phyloP scores from a whole-genome alignment of 2,888 invertebrate species.

The Blastobasis adustella region DNA sequence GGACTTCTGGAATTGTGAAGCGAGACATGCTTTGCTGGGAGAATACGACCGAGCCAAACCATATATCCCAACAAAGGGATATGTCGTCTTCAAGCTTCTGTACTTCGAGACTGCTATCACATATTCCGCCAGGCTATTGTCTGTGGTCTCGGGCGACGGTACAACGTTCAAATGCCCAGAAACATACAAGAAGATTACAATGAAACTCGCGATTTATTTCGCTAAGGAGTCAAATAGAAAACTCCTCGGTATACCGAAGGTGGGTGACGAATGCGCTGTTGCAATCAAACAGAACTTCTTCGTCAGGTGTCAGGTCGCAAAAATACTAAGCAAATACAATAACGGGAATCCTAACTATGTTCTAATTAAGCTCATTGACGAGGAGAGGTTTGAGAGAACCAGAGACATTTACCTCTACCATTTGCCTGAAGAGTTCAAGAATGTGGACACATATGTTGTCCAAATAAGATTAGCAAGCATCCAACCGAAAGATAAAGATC shows the following conservation, averaged over 20 bases:
- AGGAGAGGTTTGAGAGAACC: slow-evolving; percentile 61
- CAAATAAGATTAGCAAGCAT: slow-evolving; percentile 49
- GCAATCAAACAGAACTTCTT: slow-evolving; percentile 58
- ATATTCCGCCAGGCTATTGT: slow-evolving; percentile 73
- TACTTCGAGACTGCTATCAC: slow-evolving; percentile 75
- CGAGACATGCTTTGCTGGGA: slow-evolving; percentile 77
- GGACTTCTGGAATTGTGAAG: slow-evolving; percentile 68
- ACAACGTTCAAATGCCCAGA: slow-evolving; percentile 38
- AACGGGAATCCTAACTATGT: slow-evolving; percentile 42
- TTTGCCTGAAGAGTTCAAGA: slow-evolving; percentile 66
- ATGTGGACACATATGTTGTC: slow-evolving; percentile 55
- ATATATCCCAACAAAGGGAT: slow-evolving; percentile 69
- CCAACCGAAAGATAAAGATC: slow-evolving; percentile 53
- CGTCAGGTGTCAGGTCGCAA: slow-evolving; percentile 72
- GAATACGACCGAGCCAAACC: slow-evolving; percentile 66
- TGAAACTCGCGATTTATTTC: slow-evolving; percentile 55
- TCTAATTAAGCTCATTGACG: slow-evolving; percentile 76
- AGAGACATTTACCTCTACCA: slow-evolving; percentile 55
- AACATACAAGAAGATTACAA: slow-evolving; percentile 38
- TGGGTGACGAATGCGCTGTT: slow-evolving; percentile 76
- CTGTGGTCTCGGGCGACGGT: slow-evolving; percentile 24
- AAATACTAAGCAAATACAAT: slow-evolving; percentile 41
- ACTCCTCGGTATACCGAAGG: slow-evolving; percentile 49
- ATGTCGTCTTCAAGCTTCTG: slow-evolving; percentile 73
- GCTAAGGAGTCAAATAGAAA: slow-evolving; percentile 44